phyloP scores from a whole-genome alignment of 2,113 vertebrate genomes.

The Syngnathus typhle region DNA sequence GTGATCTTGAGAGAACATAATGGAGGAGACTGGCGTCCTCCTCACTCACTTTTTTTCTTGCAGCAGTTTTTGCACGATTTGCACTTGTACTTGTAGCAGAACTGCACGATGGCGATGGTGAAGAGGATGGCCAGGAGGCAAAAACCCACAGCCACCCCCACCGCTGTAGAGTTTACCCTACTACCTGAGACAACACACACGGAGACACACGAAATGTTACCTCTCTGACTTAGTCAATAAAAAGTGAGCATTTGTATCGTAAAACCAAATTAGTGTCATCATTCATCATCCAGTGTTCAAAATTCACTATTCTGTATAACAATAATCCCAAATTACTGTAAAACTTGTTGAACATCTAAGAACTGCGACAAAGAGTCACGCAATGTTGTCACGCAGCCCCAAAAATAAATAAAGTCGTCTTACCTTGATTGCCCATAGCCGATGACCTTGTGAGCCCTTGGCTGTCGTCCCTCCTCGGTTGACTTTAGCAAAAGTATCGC shows the following conservation, averaged over 20 bases:
- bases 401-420: conserved; percentile 6
- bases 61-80: conserved; percentile 51
- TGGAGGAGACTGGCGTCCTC: background rate
- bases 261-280: too few species aligned
- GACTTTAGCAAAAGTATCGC: background rate
- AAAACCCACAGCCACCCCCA: conserved; percentile 62
- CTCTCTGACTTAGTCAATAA: background rate
- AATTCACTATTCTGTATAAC: background rate
- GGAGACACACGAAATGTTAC: background rate
- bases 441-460: background rate
- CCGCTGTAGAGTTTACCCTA: conserved; percentile 38
- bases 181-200: conserved; percentile 41
- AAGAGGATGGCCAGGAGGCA: conserved; percentile 57
- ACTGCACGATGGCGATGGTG: conserved; percentile 52
- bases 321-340: background rate
- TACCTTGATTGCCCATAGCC: conserved; percentile 59
- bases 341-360: background rate
- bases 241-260: background rate
- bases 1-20: background rate
- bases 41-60: conserved; percentile 60
- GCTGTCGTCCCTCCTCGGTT: conserved; percentile 9
- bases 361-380: background rate
- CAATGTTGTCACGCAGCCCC: background rate
- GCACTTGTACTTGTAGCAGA: conserved; percentile 62
- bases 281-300: too few species aligned